Percentiles rank a stretch among this genome's conserved stretches.
Evolutionary conservation across 2,797 vertebrate genomes (phyloP).

Genomic region (Lateolabrax maculatus): DNA sequence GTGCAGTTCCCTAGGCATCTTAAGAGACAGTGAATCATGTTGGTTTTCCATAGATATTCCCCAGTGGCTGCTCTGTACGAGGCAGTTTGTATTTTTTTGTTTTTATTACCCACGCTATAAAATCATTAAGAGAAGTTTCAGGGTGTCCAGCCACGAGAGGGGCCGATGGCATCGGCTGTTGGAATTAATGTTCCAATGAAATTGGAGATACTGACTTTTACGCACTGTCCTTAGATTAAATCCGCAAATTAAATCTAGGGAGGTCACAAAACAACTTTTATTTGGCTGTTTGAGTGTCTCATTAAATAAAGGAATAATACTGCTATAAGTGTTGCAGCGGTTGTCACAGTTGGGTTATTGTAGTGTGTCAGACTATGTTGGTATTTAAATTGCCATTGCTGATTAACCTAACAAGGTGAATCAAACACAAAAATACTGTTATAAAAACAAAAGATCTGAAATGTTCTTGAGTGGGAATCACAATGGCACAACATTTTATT

Average conservation of each 20-base stretch:
- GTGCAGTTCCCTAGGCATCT: slow-evolving; percentile 48
- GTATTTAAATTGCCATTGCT: slow-evolving; percentile 11
- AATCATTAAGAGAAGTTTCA: slow-evolving; percentile 52
- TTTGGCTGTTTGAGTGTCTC: slow-evolving; percentile 20
- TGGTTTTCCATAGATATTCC: slow-evolving; percentile 53
- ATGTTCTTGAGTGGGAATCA: slow-evolving; percentile 17
- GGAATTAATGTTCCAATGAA: slow-evolving; percentile 67
- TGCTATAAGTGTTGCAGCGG: neutral
- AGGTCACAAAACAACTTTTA: slow-evolving; percentile 39
- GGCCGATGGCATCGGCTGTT: slow-evolving; percentile 45
- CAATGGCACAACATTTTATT: slow-evolving; percentile 29
- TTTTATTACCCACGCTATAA: slow-evolving; percentile 67
- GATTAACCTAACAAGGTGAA: slow-evolving; percentile 19
- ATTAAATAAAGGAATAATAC: slow-evolving; percentile 36
- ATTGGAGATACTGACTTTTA: slow-evolving; percentile 55
- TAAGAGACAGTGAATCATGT: slow-evolving; percentile 64
- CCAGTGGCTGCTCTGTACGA: slow-evolving; percentile 34
- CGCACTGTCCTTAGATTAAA: slow-evolving; percentile 45
- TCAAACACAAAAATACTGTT: neutral
- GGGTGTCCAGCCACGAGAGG: slow-evolving; percentile 34
- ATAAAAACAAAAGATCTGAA: slow-evolving; percentile 4
- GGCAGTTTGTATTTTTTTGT: slow-evolving; percentile 50
- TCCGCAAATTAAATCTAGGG: slow-evolving; percentile 43
- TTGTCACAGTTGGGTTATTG: neutral
- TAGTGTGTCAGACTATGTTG: slow-evolving; percentile 7